Evolutionary conservation across 2,113 vertebrate species (phyloP), one percentile per base, ranked within the genome.

Genomic region (Gymnocephalus cernua): DNA sequence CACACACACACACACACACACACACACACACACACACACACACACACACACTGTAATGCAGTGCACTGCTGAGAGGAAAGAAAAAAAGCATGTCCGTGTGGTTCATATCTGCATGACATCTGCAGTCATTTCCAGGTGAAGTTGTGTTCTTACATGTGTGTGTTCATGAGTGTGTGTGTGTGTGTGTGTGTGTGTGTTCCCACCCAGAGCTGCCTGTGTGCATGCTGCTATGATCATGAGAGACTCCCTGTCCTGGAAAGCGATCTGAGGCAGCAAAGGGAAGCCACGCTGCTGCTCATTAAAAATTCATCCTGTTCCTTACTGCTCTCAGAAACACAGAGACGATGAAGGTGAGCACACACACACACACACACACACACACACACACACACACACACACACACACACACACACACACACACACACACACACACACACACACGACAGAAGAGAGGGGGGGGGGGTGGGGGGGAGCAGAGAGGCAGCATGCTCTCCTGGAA

Each of bases 221-320:
- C 85, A 75, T 21, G 79, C 88, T 88, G 88, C 86, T 87, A 69
- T 81, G 87, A 93, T 92, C 91, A 92, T 77, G 88, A 92, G 86
- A 90, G 86, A 85, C 86, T 92, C 89, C 82, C 82, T 86, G 93
- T 94, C 92, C 82, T 91, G 87, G 90, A 93, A 91, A 92, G 91
- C 58, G 89, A 93, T 93, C 86, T 89, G 88, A 94, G 87, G 75
- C 80, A 89, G 89, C 74, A 78, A 77, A 84, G 85, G 84, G 88
- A 87, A 90, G 85, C 86, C 92, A 91, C 74, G 85, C 84, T 90
- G 93, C 90, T 93, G 53, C 77, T 80, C 88, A 92, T 94, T 92
- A 94, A 94, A 91, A 77, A 93, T 94, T 87, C 73, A 94, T 93
- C 82, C 81, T 80, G 77, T 84, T 90, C 79, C 86, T 87, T 74